Evolutionary conservation across 2,888 invertebrate species (phyloP), one percentile per base, ranked within the genome.

Genomic region (Spicauda simplicius): DNA sequence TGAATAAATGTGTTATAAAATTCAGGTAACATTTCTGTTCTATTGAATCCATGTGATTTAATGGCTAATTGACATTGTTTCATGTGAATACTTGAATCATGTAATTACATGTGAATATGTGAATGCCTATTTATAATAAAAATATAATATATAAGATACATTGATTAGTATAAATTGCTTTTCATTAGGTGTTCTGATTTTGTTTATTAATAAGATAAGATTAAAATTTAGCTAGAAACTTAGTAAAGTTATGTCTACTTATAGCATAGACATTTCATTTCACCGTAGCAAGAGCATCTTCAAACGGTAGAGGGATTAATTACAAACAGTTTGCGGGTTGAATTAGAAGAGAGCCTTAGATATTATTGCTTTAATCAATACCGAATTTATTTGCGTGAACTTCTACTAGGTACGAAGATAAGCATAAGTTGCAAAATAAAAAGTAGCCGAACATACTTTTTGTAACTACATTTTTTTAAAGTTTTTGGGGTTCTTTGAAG

Each of bases 361-460:
- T 30, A 55, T 30, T 55, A 55, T 55, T 55, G 10, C 55, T 55
- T 33, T 55, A 30, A 55, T 33, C 16, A 55, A 55, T 55, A 55
- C 55, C 30, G 30, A 54, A 25, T 54, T 11, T 14, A 12, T 45
- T n/a, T 45, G n/a, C 45, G 45, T 54, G 25, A 37, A 33, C 16
- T 37, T 19, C 33, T n/a, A 6, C 2, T 33, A 16, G 14, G 25
- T 20, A 52, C 25, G 4, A 25, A 50, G 25, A n/a, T n/a, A n/a
- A n/a, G n/a, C n/a, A n/a, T n/a, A n/a, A n/a, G n/a, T n/a, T n/a
- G n/a, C n/a, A n/a, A n/a, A n/a, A n/a, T n/a, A n/a, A n/a, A n/a
- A n/a, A n/a, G n/a, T n/a, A n/a, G n/a, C n/a, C n/a, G n/a, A n/a
- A n/a, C n/a, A n/a, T n/a, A n/a, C n/a, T n/a, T n/a, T n/a, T n/a